Evolutionary conservation across 2,113 vertebrate genomes (phyloP).

Genomic region (Gnathonemus echidnorhynchus): DNA sequence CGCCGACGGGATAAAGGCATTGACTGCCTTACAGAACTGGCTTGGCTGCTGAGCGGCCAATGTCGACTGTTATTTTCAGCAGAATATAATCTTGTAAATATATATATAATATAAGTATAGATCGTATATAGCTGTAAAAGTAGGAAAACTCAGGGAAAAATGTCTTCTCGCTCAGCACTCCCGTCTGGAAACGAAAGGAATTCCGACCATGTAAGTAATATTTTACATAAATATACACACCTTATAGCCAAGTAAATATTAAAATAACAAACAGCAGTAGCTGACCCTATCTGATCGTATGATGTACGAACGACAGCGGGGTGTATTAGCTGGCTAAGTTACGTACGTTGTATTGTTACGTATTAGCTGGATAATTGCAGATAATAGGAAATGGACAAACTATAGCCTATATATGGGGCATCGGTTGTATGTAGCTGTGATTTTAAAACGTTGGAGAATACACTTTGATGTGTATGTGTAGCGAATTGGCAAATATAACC

Average conservation of each 20-base stretch:
- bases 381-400: not conserved
- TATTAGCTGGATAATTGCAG: not conserved
- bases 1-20: conserved; percentile 9
- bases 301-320: not conserved
- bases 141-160: conserved; percentile 50
- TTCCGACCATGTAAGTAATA: conserved; percentile 59
- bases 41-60: conserved; percentile 26
- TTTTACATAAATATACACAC: not conserved
- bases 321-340: not conserved
- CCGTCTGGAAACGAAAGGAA: conserved; percentile 58
- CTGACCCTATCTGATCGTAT: not conserved
- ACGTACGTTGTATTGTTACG: not conserved
- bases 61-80: conserved; percentile 29
- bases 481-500: not conserved
- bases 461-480: not conserved
- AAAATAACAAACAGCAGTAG: not conserved
- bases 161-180: conserved; percentile 64
- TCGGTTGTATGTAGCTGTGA: not conserved
- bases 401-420: not conserved
- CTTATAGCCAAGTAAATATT: not conserved
- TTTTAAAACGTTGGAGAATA: not conserved
- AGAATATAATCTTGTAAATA: conserved; percentile 22
- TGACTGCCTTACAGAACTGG: conserved; percentile 17
- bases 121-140: conserved; percentile 21
- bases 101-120: conserved; percentile 20